Percentiles rank a stretch among this genome's conserved stretches.
Evolutionary conservation across 2,797 vertebrate genomes (phyloP).

Genomic region (Alosa sapidissima): DNA sequence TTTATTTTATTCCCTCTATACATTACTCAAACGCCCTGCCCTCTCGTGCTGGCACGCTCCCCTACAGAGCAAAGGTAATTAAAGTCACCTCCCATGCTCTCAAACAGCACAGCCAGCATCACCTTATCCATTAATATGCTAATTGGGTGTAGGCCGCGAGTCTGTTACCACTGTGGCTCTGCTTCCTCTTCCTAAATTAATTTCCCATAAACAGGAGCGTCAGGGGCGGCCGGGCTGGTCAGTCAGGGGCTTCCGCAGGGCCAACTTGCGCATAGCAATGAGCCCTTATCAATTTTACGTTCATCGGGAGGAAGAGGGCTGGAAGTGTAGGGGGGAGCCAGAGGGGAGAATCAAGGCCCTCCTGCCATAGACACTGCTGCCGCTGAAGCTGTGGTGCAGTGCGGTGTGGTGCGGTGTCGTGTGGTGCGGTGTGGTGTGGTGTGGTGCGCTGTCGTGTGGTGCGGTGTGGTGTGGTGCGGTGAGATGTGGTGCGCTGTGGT

Average conservation of each 20-base stretch:
- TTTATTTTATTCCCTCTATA: slow-evolving; percentile 29
- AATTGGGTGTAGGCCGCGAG: slow-evolving; percentile 65
- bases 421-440: too few species aligned
- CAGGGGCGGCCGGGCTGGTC: slow-evolving; percentile 71
- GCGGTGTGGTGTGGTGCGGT: neutral
- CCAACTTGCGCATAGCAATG: slow-evolving; percentile 71
- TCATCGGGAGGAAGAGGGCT: slow-evolving; percentile 59
- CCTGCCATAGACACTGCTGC: slow-evolving; percentile 17
- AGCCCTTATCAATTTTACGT: slow-evolving; percentile 74
- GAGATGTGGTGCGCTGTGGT: too few species aligned
- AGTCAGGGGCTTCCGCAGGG: slow-evolving; percentile 57
- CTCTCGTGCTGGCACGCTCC: neutral
- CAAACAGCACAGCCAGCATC: slow-evolving; percentile 60
- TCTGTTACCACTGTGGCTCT: slow-evolving; percentile 57
- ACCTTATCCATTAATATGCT: slow-evolving; percentile 74
- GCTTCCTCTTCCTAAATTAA: slow-evolving; percentile 77
- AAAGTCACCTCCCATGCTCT: slow-evolving; percentile 61
- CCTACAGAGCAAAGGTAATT: slow-evolving; percentile 64
- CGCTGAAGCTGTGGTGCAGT: neutral
- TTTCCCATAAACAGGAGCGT: slow-evolving; percentile 66
- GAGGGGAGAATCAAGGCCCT: slow-evolving; percentile 9
- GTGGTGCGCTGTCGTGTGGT: neutral
- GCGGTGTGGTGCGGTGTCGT: neutral
- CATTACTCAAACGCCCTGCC: neutral
- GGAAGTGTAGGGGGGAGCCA: slow-evolving; percentile 31